Percentiles rank a stretch among this genome's conserved stretches.
Conservation (phyloP, 2,113 vertebrate genomes). For the Ctenodactylus gundi region DNA sequence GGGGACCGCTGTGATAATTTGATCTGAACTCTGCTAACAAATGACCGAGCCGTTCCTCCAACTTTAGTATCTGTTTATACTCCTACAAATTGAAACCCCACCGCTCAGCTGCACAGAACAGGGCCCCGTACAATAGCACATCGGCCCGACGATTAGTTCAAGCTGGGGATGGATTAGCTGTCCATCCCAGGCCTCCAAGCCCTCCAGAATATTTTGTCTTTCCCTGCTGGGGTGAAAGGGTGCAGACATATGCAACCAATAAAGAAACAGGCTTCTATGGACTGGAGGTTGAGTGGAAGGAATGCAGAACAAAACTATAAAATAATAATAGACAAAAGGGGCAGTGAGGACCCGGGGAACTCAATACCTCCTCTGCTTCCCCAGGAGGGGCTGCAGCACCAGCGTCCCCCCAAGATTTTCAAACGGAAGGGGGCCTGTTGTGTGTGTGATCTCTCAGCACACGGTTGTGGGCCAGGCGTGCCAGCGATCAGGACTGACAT, state of each 20-base stretch:
- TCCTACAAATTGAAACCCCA: constrained; percentile 99
- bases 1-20: constrained; percentile 97
- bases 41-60: constrained; percentile 94
- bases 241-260: constrained; percentile 99
- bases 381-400: constrained; percentile 73
- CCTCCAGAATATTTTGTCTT: constrained; percentile 96
- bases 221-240: constrained; percentile 95
- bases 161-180: constrained; percentile 97
- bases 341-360: constrained; percentile 84
- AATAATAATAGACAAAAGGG: constrained; percentile 95
- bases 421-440: constrained; percentile 84
- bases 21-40: constrained; percentile 98
- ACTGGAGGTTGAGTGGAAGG: constrained; percentile 93
- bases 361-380: constrained; percentile 87
- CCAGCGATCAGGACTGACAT: constrained; percentile 88
- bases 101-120: constrained; percentile 88
- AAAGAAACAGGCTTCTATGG: constrained; percentile 95
- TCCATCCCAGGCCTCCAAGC: constrained; percentile 90
- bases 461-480: constrained; percentile 87
- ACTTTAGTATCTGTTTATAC: constrained; percentile 99
- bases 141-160: constrained; percentile 97
- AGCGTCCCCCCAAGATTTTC: constrained; percentile 79
- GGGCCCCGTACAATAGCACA: constrained; percentile 88
- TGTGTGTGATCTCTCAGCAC: constrained; percentile 86
- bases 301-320: constrained; percentile 99